Percentiles rank a stretch among this genome's conserved stretches.
These are phyloP conservation scores for Peromyscus melanophrys DNA, from an alignment of 2,797 vertebrate species.

Conservation along the genomic window DNA sequence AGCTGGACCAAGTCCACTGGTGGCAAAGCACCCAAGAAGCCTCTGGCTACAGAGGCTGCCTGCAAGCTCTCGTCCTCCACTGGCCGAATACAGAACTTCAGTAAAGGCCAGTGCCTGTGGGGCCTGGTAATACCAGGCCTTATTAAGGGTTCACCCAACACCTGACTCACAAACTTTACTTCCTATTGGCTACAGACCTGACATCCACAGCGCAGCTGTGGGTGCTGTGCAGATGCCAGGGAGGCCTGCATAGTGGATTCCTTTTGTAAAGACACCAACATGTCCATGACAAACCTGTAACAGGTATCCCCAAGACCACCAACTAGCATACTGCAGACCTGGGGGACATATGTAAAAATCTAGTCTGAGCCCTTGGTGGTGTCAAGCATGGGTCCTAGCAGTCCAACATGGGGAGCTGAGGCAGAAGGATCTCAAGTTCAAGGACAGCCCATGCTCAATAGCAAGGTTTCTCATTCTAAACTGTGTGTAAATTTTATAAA, in stretches of 20 bases:
- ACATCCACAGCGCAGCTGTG: not conserved
- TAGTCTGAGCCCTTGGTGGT: not conserved
- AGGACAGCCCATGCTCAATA: not conserved
- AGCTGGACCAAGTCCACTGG: not conserved
- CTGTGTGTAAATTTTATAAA: not conserved
- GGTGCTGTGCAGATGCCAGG: not conserved
- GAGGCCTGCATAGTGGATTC: not conserved
- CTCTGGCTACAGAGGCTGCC: not conserved
- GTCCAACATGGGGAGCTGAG: not conserved
- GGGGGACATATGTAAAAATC: not conserved
- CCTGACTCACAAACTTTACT: not conserved
- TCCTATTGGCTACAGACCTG: not conserved
- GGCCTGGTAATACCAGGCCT: not conserved
- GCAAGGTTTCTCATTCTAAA: not conserved
- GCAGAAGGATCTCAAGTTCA: not conserved
- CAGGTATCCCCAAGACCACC: not conserved
- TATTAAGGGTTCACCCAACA: not conserved
- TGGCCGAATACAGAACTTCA: not conserved
- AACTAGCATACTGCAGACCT: not conserved
- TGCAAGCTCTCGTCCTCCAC: not conserved
- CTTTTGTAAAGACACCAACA: not conserved
- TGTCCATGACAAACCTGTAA: not conserved
- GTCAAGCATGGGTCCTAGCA: not conserved
- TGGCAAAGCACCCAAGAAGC: not conserved
- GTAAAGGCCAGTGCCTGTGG: not conserved